These are phyloP conservation scores for Corvus moneduloides DNA, from an alignment of 2,113 vertebrate genomes.

Conservation along the genomic window DNA sequence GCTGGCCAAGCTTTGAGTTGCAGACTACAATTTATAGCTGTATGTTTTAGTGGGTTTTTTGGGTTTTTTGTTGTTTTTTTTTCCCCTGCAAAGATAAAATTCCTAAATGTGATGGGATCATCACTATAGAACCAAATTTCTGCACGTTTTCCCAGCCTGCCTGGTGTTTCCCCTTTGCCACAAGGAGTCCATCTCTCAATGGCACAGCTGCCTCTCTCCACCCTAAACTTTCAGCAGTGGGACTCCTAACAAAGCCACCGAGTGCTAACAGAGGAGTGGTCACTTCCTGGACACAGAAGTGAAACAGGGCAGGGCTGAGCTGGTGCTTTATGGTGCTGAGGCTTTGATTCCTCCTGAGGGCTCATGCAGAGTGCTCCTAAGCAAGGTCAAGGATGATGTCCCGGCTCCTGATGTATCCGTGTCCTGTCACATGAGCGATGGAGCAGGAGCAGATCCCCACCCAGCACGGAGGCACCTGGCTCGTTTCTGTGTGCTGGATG, in stretches of 20 bases:
- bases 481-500: background rate
- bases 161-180: background rate
- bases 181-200: fast-evolving
- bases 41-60: background rate
- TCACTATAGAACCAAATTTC: background rate
- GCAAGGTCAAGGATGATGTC: fast-evolving
- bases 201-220: background rate
- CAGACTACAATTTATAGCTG: background rate
- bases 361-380: background rate
- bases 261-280: background rate
- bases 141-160: background rate
- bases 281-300: background rate
- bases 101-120: background rate
- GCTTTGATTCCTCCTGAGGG: background rate
- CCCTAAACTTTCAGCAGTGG: background rate
- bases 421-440: background rate
- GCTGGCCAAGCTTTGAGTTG: background rate
- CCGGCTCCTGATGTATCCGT: fast-evolving
- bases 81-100: background rate
- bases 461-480: background rate
- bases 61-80: background rate
- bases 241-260: fast-evolving
- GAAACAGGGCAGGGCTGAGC: background rate
- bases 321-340: background rate
- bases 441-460: background rate